These are phyloP conservation scores for Carassius auratus DNA, from an alignment of 2,113 vertebrate species.

Conservation along the genomic window DNA sequence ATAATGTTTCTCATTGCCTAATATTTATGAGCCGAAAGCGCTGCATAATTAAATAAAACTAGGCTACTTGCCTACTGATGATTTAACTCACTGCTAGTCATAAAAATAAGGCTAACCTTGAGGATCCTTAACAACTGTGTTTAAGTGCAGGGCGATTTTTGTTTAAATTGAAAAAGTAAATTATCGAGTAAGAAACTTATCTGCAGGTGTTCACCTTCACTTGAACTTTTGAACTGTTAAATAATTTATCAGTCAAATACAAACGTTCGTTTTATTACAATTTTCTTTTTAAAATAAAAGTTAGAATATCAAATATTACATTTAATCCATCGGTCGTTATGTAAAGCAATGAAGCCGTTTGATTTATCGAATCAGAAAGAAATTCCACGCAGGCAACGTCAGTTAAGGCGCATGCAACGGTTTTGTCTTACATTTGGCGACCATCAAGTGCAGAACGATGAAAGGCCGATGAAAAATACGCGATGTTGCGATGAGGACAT, in stretches of 20 bases:
- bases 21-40: not conserved
- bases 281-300: not conserved
- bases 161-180: constrained; percentile 25
- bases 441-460: not conserved
- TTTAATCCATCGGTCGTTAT: not conserved
- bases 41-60: not conserved
- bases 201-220: constrained; percentile 45
- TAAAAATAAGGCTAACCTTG: not conserved
- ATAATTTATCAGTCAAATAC: constrained; percentile 25
- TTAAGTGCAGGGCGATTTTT: constrained; percentile 23
- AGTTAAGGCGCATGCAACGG: not conserved
- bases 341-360: not conserved
- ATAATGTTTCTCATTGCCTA: not conserved
- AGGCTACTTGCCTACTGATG: not conserved
- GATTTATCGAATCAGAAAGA: not conserved
- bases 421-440: not conserved
- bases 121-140: not conserved
- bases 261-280: not conserved
- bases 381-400: not conserved
- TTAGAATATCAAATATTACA: not conserved
- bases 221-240: constrained; percentile 16
- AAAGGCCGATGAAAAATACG: constrained; percentile 24
- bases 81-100: not conserved
- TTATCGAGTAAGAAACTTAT: not conserved
- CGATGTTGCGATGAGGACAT: constrained; percentile 23